phyloP scores from a whole-genome alignment of 2,888 invertebrate genomes.

The Drosophila neotestacea region DNA sequence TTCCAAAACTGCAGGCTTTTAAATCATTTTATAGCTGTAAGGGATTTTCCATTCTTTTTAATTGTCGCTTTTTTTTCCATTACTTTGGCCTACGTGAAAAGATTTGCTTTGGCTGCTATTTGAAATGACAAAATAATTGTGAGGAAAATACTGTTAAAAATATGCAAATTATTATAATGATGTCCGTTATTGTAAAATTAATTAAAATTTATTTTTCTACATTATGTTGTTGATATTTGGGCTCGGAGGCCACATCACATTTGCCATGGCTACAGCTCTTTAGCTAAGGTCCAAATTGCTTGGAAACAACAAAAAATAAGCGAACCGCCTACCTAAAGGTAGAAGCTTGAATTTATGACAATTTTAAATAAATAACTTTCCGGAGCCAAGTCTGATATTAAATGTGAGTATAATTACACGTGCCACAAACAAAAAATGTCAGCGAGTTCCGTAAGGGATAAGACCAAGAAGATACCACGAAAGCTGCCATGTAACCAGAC shows the following conservation, averaged over 20 bases:
- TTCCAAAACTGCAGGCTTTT: constrained; percentile 26
- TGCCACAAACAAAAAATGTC: constrained; percentile 14
- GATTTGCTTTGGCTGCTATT: constrained; percentile 49
- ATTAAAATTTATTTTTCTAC: constrained; percentile 61
- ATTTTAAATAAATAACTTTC: constrained; percentile 19
- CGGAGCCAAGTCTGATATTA: constrained; percentile 3
- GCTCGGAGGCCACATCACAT: neutral
- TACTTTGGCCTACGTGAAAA: constrained; percentile 43
- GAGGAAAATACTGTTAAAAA: constrained; percentile 35
- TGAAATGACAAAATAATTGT: constrained; percentile 63
- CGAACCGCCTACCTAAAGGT: neutral
- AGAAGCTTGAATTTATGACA: neutral
- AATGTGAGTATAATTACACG: constrained; percentile 14
- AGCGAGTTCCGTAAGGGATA: neutral
- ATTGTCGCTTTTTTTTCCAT: constrained; percentile 24
- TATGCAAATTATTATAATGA: constrained; percentile 63
- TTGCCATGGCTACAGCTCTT: constrained; percentile 29
- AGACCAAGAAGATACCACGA: constrained; percentile 4
- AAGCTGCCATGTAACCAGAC: constrained; percentile 13
- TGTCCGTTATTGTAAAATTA: constrained; percentile 63
- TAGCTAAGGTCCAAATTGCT: constrained; percentile 4
- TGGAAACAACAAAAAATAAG: constrained; percentile 1
- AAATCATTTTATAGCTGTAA: constrained; percentile 53
- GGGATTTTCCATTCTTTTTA: constrained; percentile 36
- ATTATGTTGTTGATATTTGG: constrained; percentile 27